Evolutionary conservation across 2,797 vertebrate genomes (phyloP), one percentile per base, ranked within the genome.

Genomic region (Neostethus bicornis): DNA sequence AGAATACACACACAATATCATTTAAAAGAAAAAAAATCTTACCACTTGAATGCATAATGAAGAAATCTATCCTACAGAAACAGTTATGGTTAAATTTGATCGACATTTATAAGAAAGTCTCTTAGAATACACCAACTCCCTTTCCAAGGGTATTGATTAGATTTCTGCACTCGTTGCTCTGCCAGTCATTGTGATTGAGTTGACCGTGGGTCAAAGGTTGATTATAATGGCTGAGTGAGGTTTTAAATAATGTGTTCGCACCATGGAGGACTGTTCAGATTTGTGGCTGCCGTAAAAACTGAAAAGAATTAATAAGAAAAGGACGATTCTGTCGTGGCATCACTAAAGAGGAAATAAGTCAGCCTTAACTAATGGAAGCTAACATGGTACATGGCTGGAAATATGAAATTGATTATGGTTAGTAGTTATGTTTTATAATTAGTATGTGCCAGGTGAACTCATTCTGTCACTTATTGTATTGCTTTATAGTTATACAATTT

Each of bases 131-230:
- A 34, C 16, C 25, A 3, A 12, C 25, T 38, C 45, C 25, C 28
- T 51, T 41, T 26, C 65, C 25, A 7, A 9, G 11, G 1, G 1
- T 53, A 80, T 77, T 65, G 72, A 80, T 80, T 71, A 35, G 61
- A 48, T 29, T 31, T 38, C 29, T 29, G 31, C 17, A n/a, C 38
- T 19, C 12, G 16, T 44, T 7, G 1, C 26, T 21, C 44, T 49
- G 65, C 66, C 78, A 77, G 66, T 79, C 79, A 75, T 7, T 2
- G 52, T 63, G 72, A 81, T 69, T 49, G 62, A 75, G 60, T 65
- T 62, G 57, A 75, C 60, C 57, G 3, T 8, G 37, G 57, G 61
- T 52, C 61, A 17, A 58, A 60, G 61, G 42, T 58, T 72, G 59
- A 75, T 66, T 69, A 43, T 63, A 43, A 53, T 5, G 31, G 66